Conservation (phyloP, 2,113 vertebrate species). For the Actenoides lindsayi region DNA sequence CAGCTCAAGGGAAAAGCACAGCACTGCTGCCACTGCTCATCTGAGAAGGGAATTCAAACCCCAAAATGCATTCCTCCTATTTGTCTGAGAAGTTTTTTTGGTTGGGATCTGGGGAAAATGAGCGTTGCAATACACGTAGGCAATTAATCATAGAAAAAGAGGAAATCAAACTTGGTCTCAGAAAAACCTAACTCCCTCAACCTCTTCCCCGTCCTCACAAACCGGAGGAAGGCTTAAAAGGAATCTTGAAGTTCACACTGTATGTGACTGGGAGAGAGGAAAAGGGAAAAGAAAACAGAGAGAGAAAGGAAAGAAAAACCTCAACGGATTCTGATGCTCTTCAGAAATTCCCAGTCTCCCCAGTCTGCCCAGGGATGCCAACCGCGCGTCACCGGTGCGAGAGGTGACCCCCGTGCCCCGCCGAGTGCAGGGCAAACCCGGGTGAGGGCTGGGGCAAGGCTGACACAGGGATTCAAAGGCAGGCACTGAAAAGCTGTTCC, state of each 20-base stretch:
- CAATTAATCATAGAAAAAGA: neutral
- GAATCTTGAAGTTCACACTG: neutral
- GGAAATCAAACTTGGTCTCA: neutral
- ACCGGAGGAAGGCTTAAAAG: neutral
- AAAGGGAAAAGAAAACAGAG: neutral
- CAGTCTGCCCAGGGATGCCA: neutral
- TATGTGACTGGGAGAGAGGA: neutral
- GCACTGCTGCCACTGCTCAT: neutral
- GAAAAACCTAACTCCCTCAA: neutral
- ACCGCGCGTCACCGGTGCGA: neutral
- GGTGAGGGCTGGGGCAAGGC: neutral
- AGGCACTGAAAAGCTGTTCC: neutral
- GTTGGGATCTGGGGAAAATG: neutral
- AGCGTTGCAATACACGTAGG: neutral
- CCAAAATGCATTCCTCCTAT: neutral
- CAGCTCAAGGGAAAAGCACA: neutral
- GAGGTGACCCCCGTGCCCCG: neutral
- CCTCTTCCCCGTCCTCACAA: neutral
- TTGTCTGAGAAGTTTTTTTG: neutral
- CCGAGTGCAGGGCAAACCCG: neutral
- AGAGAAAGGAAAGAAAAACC: neutral
- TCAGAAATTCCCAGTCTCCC: slow-evolving; percentile 10
- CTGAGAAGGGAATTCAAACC: neutral
- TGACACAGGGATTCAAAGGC: neutral
- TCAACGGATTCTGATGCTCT: neutral